phyloP scores from a whole-genome alignment of 2,888 invertebrate genomes.

The Metallyticus violacea region DNA sequence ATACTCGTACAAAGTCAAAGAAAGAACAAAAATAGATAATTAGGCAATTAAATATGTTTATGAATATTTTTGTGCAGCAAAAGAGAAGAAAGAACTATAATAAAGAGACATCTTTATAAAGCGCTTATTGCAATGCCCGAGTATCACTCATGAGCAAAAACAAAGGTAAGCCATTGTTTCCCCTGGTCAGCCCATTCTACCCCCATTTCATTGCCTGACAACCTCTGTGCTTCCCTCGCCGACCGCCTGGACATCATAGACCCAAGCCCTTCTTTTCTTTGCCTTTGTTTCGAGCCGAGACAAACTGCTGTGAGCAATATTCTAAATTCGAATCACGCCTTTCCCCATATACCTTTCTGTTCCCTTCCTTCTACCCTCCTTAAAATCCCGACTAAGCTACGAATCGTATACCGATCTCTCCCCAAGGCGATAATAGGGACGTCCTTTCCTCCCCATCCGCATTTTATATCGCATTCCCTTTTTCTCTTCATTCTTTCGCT shows the following conservation, averaged over 20 bases:
- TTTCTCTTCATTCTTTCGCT: slow-evolving; percentile 8
- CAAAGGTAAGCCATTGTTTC: neutral
- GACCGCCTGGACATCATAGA: neutral
- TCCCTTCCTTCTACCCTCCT: neutral
- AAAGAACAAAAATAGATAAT: no score
- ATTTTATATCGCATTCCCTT: neutral
- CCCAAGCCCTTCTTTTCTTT: neutral
- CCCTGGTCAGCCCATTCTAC: neutral
- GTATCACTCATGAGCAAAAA: neutral
- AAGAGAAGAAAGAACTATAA: neutral
- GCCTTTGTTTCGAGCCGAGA: neutral
- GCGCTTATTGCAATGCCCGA: neutral
- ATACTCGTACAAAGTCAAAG: no score
- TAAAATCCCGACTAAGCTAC: neutral
- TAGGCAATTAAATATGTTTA: no score
- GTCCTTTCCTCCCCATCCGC: neutral
- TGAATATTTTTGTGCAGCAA: no score
- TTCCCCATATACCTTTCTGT: neutral
- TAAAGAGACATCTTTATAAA: neutral
- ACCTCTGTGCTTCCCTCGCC: neutral
- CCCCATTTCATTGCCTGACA: neutral
- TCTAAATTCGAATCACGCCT: slow-evolving; percentile 8
- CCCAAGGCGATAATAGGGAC: slow-evolving; percentile 13
- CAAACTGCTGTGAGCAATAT: slow-evolving; percentile 8
- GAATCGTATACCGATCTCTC: neutral